Evolutionary conservation across 37 sponge, comb jelly and placozoan genomes (phyloP).

Genomic region (Oscarella lobularis): DNA sequence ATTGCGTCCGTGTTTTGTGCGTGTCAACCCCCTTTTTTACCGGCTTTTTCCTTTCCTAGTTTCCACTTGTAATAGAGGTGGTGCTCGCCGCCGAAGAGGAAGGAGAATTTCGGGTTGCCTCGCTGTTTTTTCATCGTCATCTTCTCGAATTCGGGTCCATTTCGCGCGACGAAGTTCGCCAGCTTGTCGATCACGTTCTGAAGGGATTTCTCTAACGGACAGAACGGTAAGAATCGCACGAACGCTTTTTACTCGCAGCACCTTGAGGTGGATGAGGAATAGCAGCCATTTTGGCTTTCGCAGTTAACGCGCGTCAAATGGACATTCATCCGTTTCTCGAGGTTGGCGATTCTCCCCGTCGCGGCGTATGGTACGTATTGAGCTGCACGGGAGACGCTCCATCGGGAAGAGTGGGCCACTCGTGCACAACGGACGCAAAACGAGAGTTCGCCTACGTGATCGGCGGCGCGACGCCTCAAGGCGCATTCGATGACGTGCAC

Average conservation of each 20-base stretch:
- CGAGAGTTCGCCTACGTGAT: background rate
- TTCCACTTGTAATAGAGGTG: slow-evolving; percentile 84
- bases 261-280: too few species aligned
- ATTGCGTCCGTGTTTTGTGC: background rate
- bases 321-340: background rate
- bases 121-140: slow-evolving; percentile 92
- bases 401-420: background rate
- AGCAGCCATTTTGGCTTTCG: too few species aligned
- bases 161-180: slow-evolving; percentile 94
- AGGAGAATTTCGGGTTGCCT: slow-evolving; percentile 80
- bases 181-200: slow-evolving; percentile 89
- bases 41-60: slow-evolving; percentile 27
- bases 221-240: background rate
- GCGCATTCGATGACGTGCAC: background rate
- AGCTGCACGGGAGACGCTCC: background rate
- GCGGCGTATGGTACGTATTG: background rate
- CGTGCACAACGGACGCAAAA: background rate
- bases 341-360: background rate
- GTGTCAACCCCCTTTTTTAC: background rate
- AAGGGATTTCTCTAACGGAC: slow-evolving; percentile 41
- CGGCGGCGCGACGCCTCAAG: background rate
- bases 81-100: slow-evolving; percentile 91
- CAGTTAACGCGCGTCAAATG: too few species aligned
- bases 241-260: too few species aligned
- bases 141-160: slow-evolving; percentile 94